A percentile compares a stretch with the other conserved stretches of the same genome.
Evolutionary conservation across 2,888 invertebrate species (phyloP).

Genomic region (Oxyteleia sp.): DNA sequence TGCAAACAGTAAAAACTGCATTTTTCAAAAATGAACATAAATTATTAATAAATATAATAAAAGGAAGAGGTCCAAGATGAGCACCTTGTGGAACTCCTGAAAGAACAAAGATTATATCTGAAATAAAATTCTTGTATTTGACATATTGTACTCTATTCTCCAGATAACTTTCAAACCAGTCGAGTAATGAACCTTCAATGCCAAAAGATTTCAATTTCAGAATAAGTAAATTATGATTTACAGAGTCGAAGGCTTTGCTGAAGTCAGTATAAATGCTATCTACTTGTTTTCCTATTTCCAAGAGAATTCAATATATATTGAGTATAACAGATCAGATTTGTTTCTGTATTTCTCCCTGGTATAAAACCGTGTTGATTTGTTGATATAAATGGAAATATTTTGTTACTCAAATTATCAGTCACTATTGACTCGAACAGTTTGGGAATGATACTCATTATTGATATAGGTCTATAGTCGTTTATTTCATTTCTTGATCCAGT

Average conservation of each 20-base stretch:
- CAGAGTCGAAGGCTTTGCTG: not conserved
- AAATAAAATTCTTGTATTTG: slow-evolving; percentile 6
- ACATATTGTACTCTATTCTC: slow-evolving; percentile 8
- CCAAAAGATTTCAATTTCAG: slow-evolving; percentile 14
- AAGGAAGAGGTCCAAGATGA: slow-evolving; percentile 5
- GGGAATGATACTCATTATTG: slow-evolving; percentile 13
- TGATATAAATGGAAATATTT: not conserved
- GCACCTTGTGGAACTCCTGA: slow-evolving; percentile 35
- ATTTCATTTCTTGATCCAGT: slow-evolving; percentile 3
- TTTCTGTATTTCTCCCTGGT: not conserved
- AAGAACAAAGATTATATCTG: not conserved
- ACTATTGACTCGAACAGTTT: slow-evolving; percentile 13
- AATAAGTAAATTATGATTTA: not conserved
- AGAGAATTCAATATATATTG: not conserved
- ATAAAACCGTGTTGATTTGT: not conserved
- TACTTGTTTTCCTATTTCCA: not conserved
- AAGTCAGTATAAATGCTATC: not conserved
- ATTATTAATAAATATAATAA: slow-evolving; percentile 23
- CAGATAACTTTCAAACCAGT: slow-evolving; percentile 18
- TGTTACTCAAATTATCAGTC: not conserved
- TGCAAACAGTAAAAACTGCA: slow-evolving; percentile 20
- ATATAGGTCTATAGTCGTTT: slow-evolving; percentile 10
- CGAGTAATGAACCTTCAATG: not conserved
- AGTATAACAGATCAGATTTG: not conserved
- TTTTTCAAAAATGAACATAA: not conserved